Evolutionary conservation across 1,140 invertebrate genomes (phyloP).

Genomic region (Cecropterus lyciades): DNA sequence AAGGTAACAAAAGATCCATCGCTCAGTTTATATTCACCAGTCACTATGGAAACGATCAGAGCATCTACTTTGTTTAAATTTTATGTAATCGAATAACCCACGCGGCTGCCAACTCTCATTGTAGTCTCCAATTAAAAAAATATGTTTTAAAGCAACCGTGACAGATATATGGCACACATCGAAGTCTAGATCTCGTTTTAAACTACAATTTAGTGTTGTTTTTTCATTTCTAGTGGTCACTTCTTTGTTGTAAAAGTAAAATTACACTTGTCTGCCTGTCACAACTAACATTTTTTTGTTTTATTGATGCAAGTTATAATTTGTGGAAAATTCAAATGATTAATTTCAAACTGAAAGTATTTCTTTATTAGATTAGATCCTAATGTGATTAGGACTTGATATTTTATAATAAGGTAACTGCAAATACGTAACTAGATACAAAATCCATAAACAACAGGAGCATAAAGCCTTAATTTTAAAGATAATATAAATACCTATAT

Average conservation of each 20-base stretch:
- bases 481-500: too few species aligned
- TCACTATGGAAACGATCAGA: too few species aligned
- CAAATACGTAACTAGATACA: too few species aligned
- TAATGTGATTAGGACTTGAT: too few species aligned
- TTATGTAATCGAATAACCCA: neutral
- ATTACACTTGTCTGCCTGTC: neutral
- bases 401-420: too few species aligned
- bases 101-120: constrained; percentile 3
- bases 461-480: too few species aligned
- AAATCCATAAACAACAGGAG: too few species aligned
- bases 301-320: neutral
- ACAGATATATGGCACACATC: neutral
- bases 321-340: neutral
- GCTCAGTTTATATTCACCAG: too few species aligned
- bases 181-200: neutral
- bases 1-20: too few species aligned
- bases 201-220: neutral
- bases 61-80: neutral
- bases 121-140: constrained; percentile 1
- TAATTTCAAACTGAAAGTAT: too few species aligned
- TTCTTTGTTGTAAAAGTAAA: neutral
- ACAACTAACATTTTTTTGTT: neutral
- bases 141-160: neutral
- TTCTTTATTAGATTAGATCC: too few species aligned
- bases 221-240: neutral